Conservation (phyloP, 2,888 invertebrate genomes). For the Pristionchus arcanus region DNA sequence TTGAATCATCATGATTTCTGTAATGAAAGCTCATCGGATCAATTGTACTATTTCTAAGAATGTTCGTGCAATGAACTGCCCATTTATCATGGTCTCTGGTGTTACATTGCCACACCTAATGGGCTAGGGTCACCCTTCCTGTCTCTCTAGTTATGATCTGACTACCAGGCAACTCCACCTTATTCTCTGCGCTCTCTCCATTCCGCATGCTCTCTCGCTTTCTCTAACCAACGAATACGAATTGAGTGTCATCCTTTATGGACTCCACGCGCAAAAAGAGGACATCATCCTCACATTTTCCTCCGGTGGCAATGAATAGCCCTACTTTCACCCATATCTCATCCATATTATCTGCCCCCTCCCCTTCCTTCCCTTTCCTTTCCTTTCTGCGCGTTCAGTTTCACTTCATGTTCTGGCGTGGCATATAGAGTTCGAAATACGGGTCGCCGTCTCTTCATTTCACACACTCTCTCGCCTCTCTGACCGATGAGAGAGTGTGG, state of each 20-base stretch:
- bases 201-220: constrained; percentile 14
- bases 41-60: too few relatives aligned
- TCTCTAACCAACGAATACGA: background rate
- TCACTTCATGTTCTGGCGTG: background rate
- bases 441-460: too few relatives aligned
- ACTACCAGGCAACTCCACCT: background rate
- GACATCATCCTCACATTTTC: constrained; percentile 21
- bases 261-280: background rate
- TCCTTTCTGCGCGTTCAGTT: constrained; percentile 8
- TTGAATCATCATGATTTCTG: too few relatives aligned
- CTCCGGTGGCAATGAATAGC: background rate
- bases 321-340: constrained; percentile 50
- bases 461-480: too few relatives aligned
- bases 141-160: background rate
- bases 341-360: constrained; percentile 44
- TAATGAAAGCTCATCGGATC: too few relatives aligned
- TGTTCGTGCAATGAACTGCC: too few relatives aligned
- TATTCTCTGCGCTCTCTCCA: background rate
- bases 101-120: background rate
- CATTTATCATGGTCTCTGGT: too few relatives aligned
- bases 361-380: constrained; percentile 5
- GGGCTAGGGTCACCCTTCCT: background rate
- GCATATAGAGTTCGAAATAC: too few relatives aligned
- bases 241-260: background rate
- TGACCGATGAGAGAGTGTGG: too few relatives aligned